These are phyloP conservation scores for Trachythela sp. DNA, from an alignment of 64 coral and sea anemone genomes.

Conservation along the genomic window DNA sequence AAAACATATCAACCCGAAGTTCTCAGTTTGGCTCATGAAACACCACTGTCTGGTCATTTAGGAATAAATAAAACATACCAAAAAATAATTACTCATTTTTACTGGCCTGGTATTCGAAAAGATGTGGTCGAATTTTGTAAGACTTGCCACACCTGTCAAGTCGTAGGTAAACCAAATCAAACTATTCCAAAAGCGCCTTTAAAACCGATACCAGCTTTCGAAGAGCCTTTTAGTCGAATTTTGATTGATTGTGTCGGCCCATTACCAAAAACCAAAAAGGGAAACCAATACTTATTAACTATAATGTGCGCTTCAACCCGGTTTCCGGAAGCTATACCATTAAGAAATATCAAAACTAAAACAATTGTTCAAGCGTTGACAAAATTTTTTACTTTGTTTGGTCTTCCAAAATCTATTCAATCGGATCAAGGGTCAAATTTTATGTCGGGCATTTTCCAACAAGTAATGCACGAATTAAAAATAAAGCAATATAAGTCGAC, in stretches of 20 bases:
- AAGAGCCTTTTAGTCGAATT: conserved; percentile 21
- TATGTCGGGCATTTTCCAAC: not conserved
- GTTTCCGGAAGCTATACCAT: not conserved
- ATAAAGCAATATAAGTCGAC: not conserved
- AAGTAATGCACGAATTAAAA: not conserved
- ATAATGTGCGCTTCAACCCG: conserved; percentile 12
- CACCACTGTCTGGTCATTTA: conserved; percentile 6
- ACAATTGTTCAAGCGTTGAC: not conserved
- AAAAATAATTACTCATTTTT: conserved; percentile 10
- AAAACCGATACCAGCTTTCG: not conserved
- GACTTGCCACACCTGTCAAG: not conserved
- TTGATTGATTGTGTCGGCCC: conserved; percentile 22
- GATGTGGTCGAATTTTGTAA: conserved; percentile 21
- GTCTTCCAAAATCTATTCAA: not conserved
- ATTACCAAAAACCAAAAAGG: not conserved
- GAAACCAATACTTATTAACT: not conserved
- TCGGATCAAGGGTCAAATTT: conserved; percentile 6
- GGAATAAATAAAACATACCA: not conserved
- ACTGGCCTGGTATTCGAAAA: conserved; percentile 13
- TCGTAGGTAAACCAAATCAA: conserved; percentile 31
- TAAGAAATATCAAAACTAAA: not conserved
- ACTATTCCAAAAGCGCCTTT: conserved; percentile 11
- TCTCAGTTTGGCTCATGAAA: not conserved
- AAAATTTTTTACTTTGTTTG: not conserved
- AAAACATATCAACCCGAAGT: not conserved